Evolutionary conservation across 2,113 vertebrate genomes (phyloP).

Genomic region (Phylloscopus whistleri): DNA sequence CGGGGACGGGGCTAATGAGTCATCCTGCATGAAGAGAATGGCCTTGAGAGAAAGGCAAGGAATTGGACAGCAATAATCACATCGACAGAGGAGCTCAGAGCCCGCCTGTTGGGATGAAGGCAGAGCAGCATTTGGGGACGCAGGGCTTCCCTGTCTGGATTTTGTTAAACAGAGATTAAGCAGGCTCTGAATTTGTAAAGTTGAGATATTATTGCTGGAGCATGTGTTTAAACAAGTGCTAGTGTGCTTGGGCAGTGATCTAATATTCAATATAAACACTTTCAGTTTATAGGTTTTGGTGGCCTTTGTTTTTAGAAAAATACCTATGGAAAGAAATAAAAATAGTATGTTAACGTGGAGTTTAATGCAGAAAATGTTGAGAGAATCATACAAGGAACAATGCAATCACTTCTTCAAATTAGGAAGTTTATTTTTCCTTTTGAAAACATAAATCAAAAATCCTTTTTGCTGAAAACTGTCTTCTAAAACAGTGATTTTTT

Average conservation of each 20-base stretch:
- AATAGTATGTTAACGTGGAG: neutral
- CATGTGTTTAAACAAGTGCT: neutral
- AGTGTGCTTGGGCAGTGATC: neutral
- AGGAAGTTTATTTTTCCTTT: neutral
- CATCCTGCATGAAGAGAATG: constrained; percentile 27
- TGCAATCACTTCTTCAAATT: neutral
- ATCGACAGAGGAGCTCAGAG: constrained; percentile 39
- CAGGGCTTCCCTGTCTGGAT: constrained; percentile 25
- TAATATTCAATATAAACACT: neutral
- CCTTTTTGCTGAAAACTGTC: neutral
- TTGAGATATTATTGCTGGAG: neutral
- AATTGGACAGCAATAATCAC: constrained; percentile 61
- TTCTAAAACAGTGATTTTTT: neutral
- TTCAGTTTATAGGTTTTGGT: neutral
- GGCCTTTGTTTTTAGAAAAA: neutral
- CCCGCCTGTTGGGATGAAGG: constrained; percentile 64
- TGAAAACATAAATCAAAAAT: neutral
- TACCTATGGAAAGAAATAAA: neutral
- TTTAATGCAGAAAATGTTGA: neutral
- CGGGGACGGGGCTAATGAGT: constrained; percentile 72
- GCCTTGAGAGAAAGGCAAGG: constrained; percentile 41
- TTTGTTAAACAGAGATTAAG: constrained; percentile 47
- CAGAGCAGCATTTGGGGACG: constrained; percentile 64
- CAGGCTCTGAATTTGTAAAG: constrained; percentile 33
- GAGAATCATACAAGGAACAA: neutral